Evolutionary conservation across 53 echinoderm and acorn worm genomes (phyloP).

Genomic region (Mesocentrotus franciscanus): DNA sequence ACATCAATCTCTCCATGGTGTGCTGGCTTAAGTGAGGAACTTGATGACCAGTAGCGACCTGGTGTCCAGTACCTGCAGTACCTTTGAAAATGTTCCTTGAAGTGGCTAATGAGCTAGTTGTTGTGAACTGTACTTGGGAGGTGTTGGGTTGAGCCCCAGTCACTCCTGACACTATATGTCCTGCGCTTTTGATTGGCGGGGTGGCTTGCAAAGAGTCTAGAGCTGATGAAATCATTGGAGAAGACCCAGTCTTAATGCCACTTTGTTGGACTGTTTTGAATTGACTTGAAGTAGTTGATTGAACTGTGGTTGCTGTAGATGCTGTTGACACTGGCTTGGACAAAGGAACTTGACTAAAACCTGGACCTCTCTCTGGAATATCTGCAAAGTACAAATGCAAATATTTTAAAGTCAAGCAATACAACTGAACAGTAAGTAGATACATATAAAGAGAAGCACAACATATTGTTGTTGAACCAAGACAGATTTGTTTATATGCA

Average conservation of each 20-base stretch:
- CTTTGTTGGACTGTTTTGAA: neutral
- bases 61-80: neutral
- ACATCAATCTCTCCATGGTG: slow-evolving; percentile 46
- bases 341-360: neutral
- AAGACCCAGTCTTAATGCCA: neutral
- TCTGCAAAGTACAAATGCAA: neutral
- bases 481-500: too few relatives aligned
- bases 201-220: neutral
- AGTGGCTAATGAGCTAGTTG: neutral
- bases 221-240: neutral
- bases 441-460: too few relatives aligned
- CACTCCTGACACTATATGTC: neutral
- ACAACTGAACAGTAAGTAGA: neutral
- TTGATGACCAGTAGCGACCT: neutral
- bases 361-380: neutral
- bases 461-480: too few relatives aligned
- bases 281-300: neutral
- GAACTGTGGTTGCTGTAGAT: neutral
- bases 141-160: neutral
- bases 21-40: slow-evolving; percentile 59
- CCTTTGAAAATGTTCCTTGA: neutral
- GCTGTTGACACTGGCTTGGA: neutral
- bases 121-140: neutral
- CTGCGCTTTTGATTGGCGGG: neutral
- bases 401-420: neutral